Base-by-base conservation (phyloP, 2,797 vertebrate genomes). In the Anguilla megastoma region DNA sequence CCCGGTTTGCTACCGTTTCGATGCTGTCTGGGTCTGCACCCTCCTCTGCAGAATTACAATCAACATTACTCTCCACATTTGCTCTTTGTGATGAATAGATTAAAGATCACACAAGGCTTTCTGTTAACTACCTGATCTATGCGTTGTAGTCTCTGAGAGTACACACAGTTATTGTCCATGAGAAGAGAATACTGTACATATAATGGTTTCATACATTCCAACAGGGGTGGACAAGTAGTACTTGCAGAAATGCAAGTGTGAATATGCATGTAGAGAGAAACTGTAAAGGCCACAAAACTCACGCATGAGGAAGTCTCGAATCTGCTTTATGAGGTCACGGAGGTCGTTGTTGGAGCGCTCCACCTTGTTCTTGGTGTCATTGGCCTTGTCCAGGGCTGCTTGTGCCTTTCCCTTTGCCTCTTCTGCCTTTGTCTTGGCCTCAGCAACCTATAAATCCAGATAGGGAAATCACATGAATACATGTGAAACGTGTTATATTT, bases 11-110 rank as follows among this genome's bases (percentile, higher is more conserved):
- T 79, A 99, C 97, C 7, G 94, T 95, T 90, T 99, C 98, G 48
- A 99, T 99, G 92, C 97, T 99, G 92, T 98, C 97, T 0, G 98
- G 98, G 92, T 99, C 98, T 0, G 98, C 98, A 0, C 98, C 98
- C 84, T 99, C 98, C 95, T 99, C 98, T 99, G 94, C 1, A 86
- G 56, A 88, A 90, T 69, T 27, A 92, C 69, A 8, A 27, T 14
- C 14, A 85, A 83, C 4, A 27, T 14, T 84, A 3, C 60, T 10
- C 45, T 63, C 63, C 16, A 33, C 56, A 18, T 45, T 16, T 24
- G 0, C 58, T 50, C 0, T 82, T 48, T n/a, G 45, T 45, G 24
- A 50, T 83, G 79, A 24, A 9, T 33, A 76, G 71, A 69, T 60
- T 60, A n/a, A 14, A 79, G 14, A 79, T 79, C 6, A 18, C 74